phyloP scores from a whole-genome alignment of 2,888 invertebrate genomes.

The Synanthedon tipuliformis region DNA sequence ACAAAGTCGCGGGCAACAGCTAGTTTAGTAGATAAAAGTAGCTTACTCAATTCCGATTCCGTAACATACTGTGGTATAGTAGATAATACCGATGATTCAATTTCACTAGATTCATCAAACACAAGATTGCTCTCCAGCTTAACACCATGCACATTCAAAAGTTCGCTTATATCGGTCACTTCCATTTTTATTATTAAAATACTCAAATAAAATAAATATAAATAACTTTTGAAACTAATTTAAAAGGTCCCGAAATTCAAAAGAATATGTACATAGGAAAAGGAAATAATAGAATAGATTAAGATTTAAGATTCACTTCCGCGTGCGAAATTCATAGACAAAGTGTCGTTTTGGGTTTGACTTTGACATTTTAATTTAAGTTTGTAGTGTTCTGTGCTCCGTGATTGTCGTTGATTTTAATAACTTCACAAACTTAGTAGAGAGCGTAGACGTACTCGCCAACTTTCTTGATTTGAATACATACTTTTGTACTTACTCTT shows the following conservation, averaged over 20 bases:
- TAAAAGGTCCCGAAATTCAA: slow-evolving; percentile 11
- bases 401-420: too few species aligned
- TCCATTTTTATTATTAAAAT: slow-evolving; percentile 30
- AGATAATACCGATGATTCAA: slow-evolving; percentile 39
- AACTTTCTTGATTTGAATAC: too few species aligned
- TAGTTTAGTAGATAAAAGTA: neutral
- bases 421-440: too few species aligned
- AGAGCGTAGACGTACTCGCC: too few species aligned
- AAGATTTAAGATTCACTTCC: slow-evolving; percentile 40
- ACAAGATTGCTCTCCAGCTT: slow-evolving; percentile 54
- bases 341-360: slow-evolving; percentile 4
- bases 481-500: too few species aligned
- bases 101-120: slow-evolving; percentile 33
- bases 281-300: slow-evolving; percentile 24
- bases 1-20: neutral
- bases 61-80: slow-evolving; percentile 61
- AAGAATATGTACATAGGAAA: slow-evolving; percentile 63
- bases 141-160: slow-evolving; percentile 47
- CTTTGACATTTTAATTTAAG: neutral
- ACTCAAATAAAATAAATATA: neutral
- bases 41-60: slow-evolving; percentile 58
- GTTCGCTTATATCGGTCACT: slow-evolving; percentile 52
- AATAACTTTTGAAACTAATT: neutral
- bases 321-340: slow-evolving; percentile 47
- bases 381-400: too few species aligned